Conservation (phyloP, 2,888 invertebrate genomes). For the Drosophila nr. fundita region DNA sequence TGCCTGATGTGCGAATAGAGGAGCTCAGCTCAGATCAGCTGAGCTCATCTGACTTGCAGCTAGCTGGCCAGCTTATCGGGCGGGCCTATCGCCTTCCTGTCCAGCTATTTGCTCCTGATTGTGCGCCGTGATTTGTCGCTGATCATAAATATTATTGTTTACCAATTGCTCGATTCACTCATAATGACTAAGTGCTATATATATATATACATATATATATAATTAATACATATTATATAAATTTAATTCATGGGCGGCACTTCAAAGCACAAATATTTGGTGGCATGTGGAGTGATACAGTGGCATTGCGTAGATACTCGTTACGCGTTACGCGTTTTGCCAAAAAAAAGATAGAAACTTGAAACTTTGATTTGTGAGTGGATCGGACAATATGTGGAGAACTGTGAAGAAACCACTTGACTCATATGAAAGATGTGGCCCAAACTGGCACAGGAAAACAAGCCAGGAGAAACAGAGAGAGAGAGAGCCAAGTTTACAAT, state of each 20-base stretch:
- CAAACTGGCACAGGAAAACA: slow-evolving; percentile 29
- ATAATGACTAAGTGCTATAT: slow-evolving; percentile 8
- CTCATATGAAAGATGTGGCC: too few relatives aligned
- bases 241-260: background rate
- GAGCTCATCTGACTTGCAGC: background rate
- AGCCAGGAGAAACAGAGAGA: slow-evolving; percentile 27
- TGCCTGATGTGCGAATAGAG: background rate
- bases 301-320: background rate
- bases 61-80: background rate
- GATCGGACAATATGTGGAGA: slow-evolving; percentile 10
- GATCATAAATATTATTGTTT: slow-evolving; percentile 60
- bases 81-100: slow-evolving; percentile 16
- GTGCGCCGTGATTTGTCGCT: slow-evolving; percentile 55
- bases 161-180: slow-evolving; percentile 6
- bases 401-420: slow-evolving; percentile 50
- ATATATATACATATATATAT: background rate
- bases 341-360: slow-evolving; percentile 1
- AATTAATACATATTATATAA: background rate
- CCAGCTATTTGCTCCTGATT: slow-evolving; percentile 69
- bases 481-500: slow-evolving; percentile 3
- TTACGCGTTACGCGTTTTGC: slow-evolving; percentile 4
- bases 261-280: slow-evolving; percentile 7
- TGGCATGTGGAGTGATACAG: slow-evolving; percentile 6
- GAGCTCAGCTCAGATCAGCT: background rate
- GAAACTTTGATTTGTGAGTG: background rate